Percentiles rank a stretch among this genome's conserved stretches.
These are phyloP conservation scores for Apotomis turbidana DNA, from an alignment of 2,888 invertebrate genomes.

Conservation along the genomic window DNA sequence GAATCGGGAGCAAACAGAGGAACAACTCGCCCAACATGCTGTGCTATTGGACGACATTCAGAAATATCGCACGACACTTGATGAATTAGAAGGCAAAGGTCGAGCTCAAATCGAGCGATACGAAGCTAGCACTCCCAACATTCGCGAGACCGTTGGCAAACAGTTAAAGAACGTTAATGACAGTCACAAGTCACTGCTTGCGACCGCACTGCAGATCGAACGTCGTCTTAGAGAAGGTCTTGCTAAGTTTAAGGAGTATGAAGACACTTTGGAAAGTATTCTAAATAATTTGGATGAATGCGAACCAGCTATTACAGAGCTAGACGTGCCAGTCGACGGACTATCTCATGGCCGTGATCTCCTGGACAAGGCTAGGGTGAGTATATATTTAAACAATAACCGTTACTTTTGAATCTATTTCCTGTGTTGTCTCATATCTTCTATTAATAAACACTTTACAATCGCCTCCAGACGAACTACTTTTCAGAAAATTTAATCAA, in stretches of 20 bases:
- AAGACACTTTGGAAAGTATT: conserved; percentile 94
- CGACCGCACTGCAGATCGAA: conserved; percentile 96
- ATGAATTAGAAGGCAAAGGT: conserved; percentile 93
- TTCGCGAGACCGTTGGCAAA: conserved; percentile 91
- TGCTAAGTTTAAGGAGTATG: conserved; percentile 96
- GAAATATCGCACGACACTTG: conserved; percentile 91
- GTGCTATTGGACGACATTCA: conserved; percentile 89
- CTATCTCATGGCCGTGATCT: conserved; percentile 88
- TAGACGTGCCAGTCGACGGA: conserved; percentile 89
- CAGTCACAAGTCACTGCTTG: conserved; percentile 94
- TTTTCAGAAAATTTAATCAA: background rate
- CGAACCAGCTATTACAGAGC: conserved; percentile 90
- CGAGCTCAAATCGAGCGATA: conserved; percentile 93
- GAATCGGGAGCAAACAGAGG: conserved; percentile 94
- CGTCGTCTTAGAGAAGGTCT: conserved; percentile 93
- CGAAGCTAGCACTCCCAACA: conserved; percentile 87
- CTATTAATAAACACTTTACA: conserved; percentile 12
- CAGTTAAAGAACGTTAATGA: conserved; percentile 96
- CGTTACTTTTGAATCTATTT: background rate
- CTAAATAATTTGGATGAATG: conserved; percentile 91
- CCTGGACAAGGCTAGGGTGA: conserved; percentile 90
- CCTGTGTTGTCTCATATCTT: conserved; percentile 1
- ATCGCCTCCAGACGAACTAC: background rate
- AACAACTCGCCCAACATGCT: conserved; percentile 95
- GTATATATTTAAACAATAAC: conserved; percentile 46